A percentile compares a stretch with the other conserved stretches of the same genome.
Conservation (phyloP, 2,888 invertebrate genomes). For the Agonopterix arenella region DNA sequence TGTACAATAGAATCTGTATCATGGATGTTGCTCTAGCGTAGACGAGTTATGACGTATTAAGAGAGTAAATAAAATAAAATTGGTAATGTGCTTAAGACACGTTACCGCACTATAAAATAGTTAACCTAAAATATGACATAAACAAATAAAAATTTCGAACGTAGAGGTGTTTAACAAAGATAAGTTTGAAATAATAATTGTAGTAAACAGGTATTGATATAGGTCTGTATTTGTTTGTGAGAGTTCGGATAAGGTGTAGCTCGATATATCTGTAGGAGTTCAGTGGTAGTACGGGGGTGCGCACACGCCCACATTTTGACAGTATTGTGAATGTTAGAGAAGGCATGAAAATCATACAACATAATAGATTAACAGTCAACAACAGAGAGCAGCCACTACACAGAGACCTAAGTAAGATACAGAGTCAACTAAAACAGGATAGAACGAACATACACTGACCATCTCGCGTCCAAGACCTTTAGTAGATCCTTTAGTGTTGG, state of each 20-base stretch:
- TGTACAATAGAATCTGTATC: constrained; percentile 27
- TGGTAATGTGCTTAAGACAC: constrained; percentile 15
- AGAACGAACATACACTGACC: constrained; percentile 56
- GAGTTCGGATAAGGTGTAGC: constrained; percentile 69
- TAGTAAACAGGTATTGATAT: constrained; percentile 12
- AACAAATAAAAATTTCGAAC: not conserved
- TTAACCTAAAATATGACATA: not conserved
- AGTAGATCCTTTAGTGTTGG: constrained; percentile 41
- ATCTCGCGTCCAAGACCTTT: constrained; percentile 13
- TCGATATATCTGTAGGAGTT: constrained; percentile 72
- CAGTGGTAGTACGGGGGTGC: constrained; percentile 69
- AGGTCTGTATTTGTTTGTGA: constrained; percentile 69
- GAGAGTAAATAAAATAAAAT: constrained; percentile 19
- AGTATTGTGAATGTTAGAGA: constrained; percentile 75
- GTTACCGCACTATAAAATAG: constrained; percentile 6
- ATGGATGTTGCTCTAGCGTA: constrained; percentile 34
- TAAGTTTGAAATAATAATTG: constrained; percentile 16
- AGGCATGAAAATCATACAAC: constrained; percentile 74
- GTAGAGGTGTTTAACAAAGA: not conserved
- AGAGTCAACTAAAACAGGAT: constrained; percentile 64
- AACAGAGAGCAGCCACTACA: constrained; percentile 78
- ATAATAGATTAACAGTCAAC: constrained; percentile 73
- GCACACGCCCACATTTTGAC: constrained; percentile 62
- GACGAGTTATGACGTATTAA: constrained; percentile 12
- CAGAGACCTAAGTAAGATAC: constrained; percentile 67